Percentiles rank a stretch among this genome's conserved stretches.
phyloP scores from a whole-genome alignment of 2,113 vertebrate genomes.

The Mellivora capensis region DNA sequence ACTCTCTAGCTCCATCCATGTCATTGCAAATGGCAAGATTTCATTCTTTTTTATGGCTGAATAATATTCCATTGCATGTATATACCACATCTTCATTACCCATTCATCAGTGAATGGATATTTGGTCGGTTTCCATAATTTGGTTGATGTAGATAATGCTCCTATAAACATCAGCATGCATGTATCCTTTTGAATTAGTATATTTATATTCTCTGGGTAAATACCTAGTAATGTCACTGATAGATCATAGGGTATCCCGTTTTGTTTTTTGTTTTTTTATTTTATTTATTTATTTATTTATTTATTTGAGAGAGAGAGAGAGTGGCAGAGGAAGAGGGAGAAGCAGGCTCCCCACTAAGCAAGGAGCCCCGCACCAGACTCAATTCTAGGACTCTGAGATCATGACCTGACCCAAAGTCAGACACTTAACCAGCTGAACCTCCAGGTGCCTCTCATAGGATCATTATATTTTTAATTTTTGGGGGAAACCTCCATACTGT shows the following conservation, averaged over 20 bases:
- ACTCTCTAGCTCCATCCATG: too few relatives aligned
- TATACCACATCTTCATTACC: neutral
- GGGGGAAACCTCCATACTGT: neutral
- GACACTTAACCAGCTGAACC: too few relatives aligned
- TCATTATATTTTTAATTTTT: neutral
- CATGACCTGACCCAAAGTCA: too few relatives aligned
- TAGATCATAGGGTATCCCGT: neutral
- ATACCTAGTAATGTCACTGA: neutral
- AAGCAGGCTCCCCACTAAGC: too few relatives aligned
- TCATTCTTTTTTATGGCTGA: neutral
- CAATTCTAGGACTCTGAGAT: too few relatives aligned
- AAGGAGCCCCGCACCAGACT: too few relatives aligned
- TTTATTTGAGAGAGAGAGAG: too few relatives aligned
- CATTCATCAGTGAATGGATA: neutral
- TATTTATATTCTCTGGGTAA: neutral
- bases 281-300: too few relatives aligned
- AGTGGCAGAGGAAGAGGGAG: too few relatives aligned
- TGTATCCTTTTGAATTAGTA: neutral
- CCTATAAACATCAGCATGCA: neutral
- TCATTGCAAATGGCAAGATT: neutral
- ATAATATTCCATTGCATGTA: neutral
- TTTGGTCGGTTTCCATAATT: neutral
- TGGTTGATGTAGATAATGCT: neutral
- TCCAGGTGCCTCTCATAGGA: too few relatives aligned
- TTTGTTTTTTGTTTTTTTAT: too few relatives aligned